These are phyloP conservation scores for Phyllotreta cruciferae DNA, from an alignment of 2,888 invertebrate species.

Conservation along the genomic window DNA sequence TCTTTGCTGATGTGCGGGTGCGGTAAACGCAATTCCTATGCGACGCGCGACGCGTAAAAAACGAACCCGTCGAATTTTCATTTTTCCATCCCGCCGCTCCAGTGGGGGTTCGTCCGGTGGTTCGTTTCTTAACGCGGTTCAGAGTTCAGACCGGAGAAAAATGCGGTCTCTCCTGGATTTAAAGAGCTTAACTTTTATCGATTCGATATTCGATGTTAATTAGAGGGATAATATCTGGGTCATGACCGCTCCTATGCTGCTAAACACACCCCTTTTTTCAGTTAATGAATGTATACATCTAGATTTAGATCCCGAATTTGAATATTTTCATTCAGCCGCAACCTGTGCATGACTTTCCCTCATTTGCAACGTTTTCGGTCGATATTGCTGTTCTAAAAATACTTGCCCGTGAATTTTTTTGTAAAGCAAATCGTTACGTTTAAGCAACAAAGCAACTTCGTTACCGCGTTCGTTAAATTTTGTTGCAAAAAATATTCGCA, in stretches of 20 bases:
- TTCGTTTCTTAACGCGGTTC: too few relatives aligned
- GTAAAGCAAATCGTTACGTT: too few relatives aligned
- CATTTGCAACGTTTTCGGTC: slow-evolving; percentile 7
- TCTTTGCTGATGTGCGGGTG: slow-evolving; percentile 56
- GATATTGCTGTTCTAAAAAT: neutral
- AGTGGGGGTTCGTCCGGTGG: too few relatives aligned
- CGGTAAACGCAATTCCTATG: slow-evolving; percentile 51
- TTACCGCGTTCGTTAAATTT: too few relatives aligned
- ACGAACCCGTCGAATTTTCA: slow-evolving; percentile 31
- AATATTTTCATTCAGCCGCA: slow-evolving; percentile 13
- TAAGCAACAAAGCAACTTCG: too few relatives aligned
- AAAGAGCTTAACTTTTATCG: slow-evolving; percentile 27
- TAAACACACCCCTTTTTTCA: slow-evolving; percentile 35
- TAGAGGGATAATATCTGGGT: slow-evolving; percentile 27
- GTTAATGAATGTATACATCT: slow-evolving; percentile 26
- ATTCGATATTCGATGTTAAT: slow-evolving; percentile 33
- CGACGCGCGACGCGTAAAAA: slow-evolving; percentile 40
- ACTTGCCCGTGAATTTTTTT: too few relatives aligned
- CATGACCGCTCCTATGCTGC: slow-evolving; percentile 36
- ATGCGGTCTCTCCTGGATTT: neutral
- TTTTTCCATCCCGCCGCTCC: too few relatives aligned
- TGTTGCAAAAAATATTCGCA: too few relatives aligned
- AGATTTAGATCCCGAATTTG: slow-evolving; percentile 19
- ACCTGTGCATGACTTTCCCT: slow-evolving; percentile 9
- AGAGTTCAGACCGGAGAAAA: too few relatives aligned